These are phyloP conservation scores for Alviniconcha marisindica DNA, from an alignment of 1,140 invertebrate species.

Conservation along the genomic window DNA sequence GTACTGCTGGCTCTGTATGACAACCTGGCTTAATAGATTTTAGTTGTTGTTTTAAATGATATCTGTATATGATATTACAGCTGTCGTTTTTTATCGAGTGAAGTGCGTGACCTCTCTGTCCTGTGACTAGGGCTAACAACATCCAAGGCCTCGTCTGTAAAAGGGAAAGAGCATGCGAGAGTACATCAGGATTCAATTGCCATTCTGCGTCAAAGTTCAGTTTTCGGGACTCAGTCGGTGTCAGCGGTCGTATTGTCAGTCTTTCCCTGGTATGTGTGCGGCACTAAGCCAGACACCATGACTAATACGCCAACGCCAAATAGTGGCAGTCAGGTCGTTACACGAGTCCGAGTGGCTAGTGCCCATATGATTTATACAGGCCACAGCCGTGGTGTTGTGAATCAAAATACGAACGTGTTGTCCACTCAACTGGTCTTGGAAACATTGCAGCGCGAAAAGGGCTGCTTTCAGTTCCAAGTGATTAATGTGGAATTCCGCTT, in stretches of 20 bases:
- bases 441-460: neutral
- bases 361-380: neutral
- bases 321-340: neutral
- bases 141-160: neutral
- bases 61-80: neutral
- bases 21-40: neutral
- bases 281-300: neutral
- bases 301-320: neutral
- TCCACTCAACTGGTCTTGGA: neutral
- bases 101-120: neutral
- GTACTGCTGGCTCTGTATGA: neutral
- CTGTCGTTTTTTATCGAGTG: neutral
- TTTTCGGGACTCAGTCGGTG: neutral
- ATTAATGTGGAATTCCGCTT: neutral
- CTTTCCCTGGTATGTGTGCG: neutral
- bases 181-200: neutral
- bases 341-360: neutral
- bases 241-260: neutral
- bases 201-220: no score
- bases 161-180: neutral
- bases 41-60: neutral
- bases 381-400: neutral
- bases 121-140: neutral
- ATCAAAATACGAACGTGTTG: neutral
- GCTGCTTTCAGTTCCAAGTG: constrained; percentile 1